Base-by-base conservation (phyloP, 2,888 invertebrate genomes). In the Tetranychus truncatus region DNA sequence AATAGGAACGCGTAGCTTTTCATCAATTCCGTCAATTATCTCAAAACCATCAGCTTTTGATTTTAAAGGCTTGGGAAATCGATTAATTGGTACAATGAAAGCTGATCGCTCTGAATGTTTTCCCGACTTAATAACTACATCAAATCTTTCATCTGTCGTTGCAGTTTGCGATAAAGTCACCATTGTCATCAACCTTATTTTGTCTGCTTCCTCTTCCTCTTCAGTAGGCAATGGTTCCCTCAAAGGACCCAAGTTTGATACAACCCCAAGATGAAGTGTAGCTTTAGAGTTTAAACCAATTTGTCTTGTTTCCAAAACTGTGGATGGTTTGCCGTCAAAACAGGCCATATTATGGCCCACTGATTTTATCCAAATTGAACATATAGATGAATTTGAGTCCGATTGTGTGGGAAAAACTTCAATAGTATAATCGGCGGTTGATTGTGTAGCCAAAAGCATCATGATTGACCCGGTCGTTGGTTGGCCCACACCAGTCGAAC, bases 331-430 rank as follows among this genome's bases (percentile, higher is more conserved):
- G 4, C 11, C 21, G 11, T 69, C 69, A 8, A 69, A 69, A 69
- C 69, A 69, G 9, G 69, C 20, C 69, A 69, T 69, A 20, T 69
- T 69, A 69, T 69, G 34, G 21, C 69, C 69, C 5, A 69, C 69
- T 21, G 69, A 69, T 69, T 69, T 69, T 18, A 69, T 69, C 34
- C 21, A 20, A 21, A 69, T 20, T 69, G 21, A 20, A 69, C 69
- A 69, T 9, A 69, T 69, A 11, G 69, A 69, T 20, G 21, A 20
- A 69, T 20, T 24, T 24, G 9, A 24, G 5, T 24, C 21, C 6
- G 21, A 1, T 69, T 69, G 21, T 1, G 69, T 24, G 7, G 34
- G 20, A 24, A 69, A 20, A 69, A 69, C 21, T 20, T 69, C 69
- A 69, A 69, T 21, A 11, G 20, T 24, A 69, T 24, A 24, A 24